phyloP scores from a whole-genome alignment of 2,113 vertebrate species.

The Rhombomys opimus region DNA sequence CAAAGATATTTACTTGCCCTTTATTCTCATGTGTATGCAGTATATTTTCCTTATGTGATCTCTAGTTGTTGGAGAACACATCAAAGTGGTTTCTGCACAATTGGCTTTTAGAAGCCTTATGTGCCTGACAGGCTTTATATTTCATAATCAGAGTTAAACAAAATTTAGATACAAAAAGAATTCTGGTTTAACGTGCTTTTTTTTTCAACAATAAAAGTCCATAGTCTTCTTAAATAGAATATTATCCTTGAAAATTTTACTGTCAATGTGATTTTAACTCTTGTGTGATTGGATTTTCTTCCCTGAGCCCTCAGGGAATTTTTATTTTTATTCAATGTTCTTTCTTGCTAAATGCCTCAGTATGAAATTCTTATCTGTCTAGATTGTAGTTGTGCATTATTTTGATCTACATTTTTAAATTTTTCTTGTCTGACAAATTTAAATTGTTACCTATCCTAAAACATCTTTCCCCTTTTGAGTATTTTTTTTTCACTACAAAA shows the following conservation, averaged over 20 bases:
- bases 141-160: constrained; percentile 28
- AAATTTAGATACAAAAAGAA: constrained; percentile 25
- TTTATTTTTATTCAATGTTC: constrained; percentile 14
- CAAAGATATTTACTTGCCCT: background rate
- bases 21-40: background rate
- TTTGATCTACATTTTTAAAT: background rate
- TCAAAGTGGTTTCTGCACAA: background rate
- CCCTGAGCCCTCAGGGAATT: background rate
- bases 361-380: background rate
- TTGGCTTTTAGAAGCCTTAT: background rate
- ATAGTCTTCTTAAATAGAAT: background rate
- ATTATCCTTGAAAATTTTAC: constrained; percentile 38
- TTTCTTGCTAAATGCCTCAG: background rate
- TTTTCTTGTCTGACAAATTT: constrained; percentile 25
- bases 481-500: background rate
- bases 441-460: constrained; percentile 12
- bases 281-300: constrained; percentile 20
- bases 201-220: constrained; percentile 6
- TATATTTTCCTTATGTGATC: background rate
- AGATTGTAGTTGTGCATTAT: constrained; percentile 9
- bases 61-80: background rate
- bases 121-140: constrained; percentile 15
- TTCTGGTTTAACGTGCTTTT: constrained; percentile 32
- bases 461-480: background rate
- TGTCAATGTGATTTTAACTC: background rate